Evolutionary conservation across 2,888 invertebrate genomes (phyloP).

Genomic region (Sarcophaga carnaria): DNA sequence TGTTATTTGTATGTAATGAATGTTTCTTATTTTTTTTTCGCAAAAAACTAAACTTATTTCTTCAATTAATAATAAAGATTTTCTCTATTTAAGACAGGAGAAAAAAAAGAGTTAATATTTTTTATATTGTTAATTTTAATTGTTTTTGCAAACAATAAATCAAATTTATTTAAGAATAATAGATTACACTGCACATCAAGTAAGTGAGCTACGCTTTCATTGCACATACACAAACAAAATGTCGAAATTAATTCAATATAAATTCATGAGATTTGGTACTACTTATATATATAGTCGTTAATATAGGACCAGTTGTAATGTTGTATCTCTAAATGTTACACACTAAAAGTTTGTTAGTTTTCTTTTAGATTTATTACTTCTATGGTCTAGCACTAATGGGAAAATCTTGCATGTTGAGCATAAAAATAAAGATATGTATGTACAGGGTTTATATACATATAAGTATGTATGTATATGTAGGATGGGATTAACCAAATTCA

Average conservation of each 20-base stretch:
- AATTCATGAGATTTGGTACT: background rate
- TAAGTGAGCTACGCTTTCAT: no score
- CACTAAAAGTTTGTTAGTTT: background rate
- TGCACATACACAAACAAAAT: background rate
- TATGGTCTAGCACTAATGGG: slow-evolving; percentile 21
- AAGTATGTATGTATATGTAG: background rate
- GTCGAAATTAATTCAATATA: background rate
- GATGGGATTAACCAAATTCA: background rate
- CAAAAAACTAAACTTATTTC: no score
- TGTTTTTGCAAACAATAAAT: slow-evolving; percentile 32
- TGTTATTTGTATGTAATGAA: slow-evolving; percentile 35
- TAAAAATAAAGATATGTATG: background rate
- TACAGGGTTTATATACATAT: no score
- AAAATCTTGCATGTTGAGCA: slow-evolving; percentile 19
- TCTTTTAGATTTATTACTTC: slow-evolving; percentile 1
- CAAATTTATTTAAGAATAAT: slow-evolving; percentile 2
- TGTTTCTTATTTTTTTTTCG: slow-evolving; percentile 13
- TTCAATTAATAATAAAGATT: slow-evolving; percentile 56
- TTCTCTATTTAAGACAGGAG: slow-evolving; percentile 45
- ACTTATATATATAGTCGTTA: background rate
- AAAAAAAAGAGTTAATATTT: background rate
- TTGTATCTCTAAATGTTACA: background rate
- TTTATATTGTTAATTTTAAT: slow-evolving; percentile 40
- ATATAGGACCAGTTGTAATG: background rate
- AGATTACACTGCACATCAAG: background rate